phyloP scores from a whole-genome alignment of 1,140 invertebrate species.

The Platyscapa corneri region DNA sequence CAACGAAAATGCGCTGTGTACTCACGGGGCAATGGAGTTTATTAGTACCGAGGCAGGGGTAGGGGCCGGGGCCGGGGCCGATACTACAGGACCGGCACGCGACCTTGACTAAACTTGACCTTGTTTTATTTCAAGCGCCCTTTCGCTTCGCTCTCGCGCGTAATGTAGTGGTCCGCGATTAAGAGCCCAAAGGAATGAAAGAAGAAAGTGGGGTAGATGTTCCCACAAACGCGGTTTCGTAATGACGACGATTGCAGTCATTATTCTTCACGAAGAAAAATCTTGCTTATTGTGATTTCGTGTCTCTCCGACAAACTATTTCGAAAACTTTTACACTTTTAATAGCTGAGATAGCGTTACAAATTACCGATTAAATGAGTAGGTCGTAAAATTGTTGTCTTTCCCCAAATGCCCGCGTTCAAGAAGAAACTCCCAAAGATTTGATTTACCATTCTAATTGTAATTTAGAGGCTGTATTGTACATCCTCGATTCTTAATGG shows the following conservation, averaged over 20 bases:
- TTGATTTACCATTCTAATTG: background rate
- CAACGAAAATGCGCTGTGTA: background rate
- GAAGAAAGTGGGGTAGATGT: background rate
- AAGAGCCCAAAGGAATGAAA: too few relatives aligned
- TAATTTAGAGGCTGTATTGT: background rate
- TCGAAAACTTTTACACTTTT: too few relatives aligned
- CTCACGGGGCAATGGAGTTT: background rate
- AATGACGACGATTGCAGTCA: background rate
- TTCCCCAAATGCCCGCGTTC: background rate
- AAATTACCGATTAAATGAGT: background rate
- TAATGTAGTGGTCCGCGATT: background rate
- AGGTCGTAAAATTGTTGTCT: background rate
- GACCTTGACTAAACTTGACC: slow-evolving; percentile 66
- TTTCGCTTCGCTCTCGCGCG: background rate
- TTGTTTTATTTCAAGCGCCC: slow-evolving; percentile 66
- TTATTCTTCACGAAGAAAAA: background rate
- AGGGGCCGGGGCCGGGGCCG: slow-evolving; percentile 54
- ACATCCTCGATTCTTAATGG: too few relatives aligned
- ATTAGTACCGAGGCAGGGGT: background rate
- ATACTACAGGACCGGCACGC: slow-evolving; percentile 60
- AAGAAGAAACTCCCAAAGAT: too few relatives aligned
- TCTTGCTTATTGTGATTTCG: background rate
- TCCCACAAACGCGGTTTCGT: background rate
- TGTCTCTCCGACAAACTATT: too few relatives aligned
- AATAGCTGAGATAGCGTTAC: background rate